Percentiles rank a stretch among this genome's conserved stretches.
Evolutionary conservation across 2,797 vertebrate genomes (phyloP).

Genomic region (Sylvia borin): DNA sequence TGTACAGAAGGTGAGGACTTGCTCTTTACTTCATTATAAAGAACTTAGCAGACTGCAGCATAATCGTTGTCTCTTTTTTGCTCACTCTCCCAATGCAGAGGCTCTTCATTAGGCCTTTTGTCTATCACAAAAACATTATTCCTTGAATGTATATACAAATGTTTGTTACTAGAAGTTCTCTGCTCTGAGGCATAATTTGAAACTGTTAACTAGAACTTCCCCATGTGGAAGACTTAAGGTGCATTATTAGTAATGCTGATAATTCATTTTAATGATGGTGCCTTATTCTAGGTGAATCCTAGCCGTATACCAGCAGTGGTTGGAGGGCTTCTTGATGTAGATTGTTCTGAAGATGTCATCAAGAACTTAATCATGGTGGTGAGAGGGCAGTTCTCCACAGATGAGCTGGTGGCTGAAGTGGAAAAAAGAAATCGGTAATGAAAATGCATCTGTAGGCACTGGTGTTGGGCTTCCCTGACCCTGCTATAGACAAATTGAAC

Average conservation of each 20-base stretch:
- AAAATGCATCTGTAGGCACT: neutral
- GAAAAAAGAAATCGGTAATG: conserved; percentile 93
- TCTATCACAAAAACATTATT: neutral
- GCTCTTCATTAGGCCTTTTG: neutral
- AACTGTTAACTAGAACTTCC: neutral
- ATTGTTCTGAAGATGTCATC: conserved; percentile 95
- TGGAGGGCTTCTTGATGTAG: conserved; percentile 92
- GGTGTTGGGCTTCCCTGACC: neutral
- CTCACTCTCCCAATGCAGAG: neutral
- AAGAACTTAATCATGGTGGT: conserved; percentile 90
- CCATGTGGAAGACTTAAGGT: neutral
- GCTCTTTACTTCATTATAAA: neutral
- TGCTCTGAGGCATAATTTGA: neutral
- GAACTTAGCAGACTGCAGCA: neutral
- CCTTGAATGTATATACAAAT: neutral
- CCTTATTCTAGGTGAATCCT: conserved; percentile 87
- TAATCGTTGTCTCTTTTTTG: neutral
- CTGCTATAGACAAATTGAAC: neutral
- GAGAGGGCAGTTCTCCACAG: conserved; percentile 87
- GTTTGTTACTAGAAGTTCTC: neutral
- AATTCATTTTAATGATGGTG: neutral
- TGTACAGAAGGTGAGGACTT: conserved; percentile 88
- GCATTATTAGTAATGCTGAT: neutral
- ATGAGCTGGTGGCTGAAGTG: conserved; percentile 90
- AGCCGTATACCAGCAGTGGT: conserved; percentile 94